phyloP scores from a whole-genome alignment of 2,113 vertebrate genomes.

The Phyllopteryx taeniolatus region DNA sequence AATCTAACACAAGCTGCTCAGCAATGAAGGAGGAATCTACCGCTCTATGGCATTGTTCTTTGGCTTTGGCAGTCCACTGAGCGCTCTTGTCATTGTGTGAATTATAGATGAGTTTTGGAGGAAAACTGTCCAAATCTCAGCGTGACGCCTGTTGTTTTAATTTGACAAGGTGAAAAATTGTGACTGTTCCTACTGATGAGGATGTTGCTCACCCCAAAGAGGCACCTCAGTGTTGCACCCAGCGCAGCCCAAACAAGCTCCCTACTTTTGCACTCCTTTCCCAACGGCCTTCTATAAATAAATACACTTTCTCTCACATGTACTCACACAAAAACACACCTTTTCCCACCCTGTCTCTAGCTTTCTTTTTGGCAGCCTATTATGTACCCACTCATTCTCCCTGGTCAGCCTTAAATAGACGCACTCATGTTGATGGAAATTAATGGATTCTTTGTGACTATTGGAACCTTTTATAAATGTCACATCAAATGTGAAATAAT shows the following conservation, averaged over 20 bases:
- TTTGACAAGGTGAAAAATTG: conserved; percentile 5
- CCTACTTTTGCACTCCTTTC: conserved; percentile 52
- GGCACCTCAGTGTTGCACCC: conserved; percentile 35
- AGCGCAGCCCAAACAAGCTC: conserved; percentile 33
- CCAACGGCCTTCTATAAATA: conserved; percentile 61
- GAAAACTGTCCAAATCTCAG: neutral
- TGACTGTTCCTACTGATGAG: conserved; percentile 27
- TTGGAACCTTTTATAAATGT: neutral
- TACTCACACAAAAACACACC: conserved; percentile 16
- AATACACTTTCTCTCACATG: conserved; percentile 33
- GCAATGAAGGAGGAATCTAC: neutral
- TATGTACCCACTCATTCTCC: conserved; percentile 16
- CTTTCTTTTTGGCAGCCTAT: conserved; percentile 9
- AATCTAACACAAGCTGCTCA: neutral
- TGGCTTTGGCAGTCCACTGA: neutral
- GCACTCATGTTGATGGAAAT: conserved; percentile 37
- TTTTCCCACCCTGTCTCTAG: conserved; percentile 19
- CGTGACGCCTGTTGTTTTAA: neutral
- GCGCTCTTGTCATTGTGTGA: neutral
- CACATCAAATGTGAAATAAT: neutral
- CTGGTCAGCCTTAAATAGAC: conserved; percentile 38
- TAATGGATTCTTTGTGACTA: conserved; percentile 34
- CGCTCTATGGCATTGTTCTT: neutral
- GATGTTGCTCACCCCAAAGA: conserved; percentile 41
- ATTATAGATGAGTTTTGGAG: neutral